Evolutionary conservation across 2,888 invertebrate genomes (phyloP).

Genomic region (Micoletzkya japonica): DNA sequence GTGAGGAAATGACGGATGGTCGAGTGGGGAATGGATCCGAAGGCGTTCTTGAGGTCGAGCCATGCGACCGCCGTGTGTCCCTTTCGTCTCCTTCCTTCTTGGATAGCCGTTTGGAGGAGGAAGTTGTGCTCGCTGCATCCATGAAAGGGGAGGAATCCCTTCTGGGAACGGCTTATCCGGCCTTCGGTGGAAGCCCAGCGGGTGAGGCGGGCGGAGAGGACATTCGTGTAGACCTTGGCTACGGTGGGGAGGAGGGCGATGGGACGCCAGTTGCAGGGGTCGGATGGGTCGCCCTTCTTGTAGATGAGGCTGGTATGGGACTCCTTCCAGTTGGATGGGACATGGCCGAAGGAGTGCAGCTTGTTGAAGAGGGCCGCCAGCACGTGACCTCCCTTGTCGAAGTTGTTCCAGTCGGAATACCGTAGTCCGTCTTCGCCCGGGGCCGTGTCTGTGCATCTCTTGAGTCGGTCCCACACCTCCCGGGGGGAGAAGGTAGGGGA

Average conservation of each 20-base stretch:
- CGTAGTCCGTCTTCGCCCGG: constrained; percentile 49
- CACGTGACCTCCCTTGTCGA: constrained; percentile 36
- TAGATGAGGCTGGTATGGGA: constrained; percentile 43
- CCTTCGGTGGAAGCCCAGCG: constrained; percentile 35
- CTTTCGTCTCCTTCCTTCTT: constrained; percentile 23
- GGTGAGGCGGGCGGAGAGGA: constrained; percentile 38
- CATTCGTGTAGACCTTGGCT: constrained; percentile 38
- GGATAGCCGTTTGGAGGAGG: constrained; percentile 30
- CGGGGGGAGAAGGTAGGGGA: not conserved
- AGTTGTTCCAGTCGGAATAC: constrained; percentile 35
- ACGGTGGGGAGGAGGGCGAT: constrained; percentile 41
- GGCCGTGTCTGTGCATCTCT: constrained; percentile 37
- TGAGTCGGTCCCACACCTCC: constrained; percentile 11
- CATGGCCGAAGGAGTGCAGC: not conserved
- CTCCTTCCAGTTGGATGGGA: constrained; percentile 38
- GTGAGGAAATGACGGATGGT: not conserved
- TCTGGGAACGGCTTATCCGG: constrained; percentile 53
- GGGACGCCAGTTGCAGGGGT: constrained; percentile 45
- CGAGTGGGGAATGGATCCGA: constrained; percentile 60
- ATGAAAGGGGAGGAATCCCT: constrained; percentile 63
- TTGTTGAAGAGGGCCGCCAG: constrained; percentile 20
- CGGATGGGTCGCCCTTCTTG: constrained; percentile 50
- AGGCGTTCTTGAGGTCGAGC: constrained; percentile 65
- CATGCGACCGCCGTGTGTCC: constrained; percentile 56
- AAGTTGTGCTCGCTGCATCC: constrained; percentile 40